Evolutionary conservation across 30 jellyfish, hydroid and myxozoan species (phyloP).

Genomic region (Turritopsis rubra): DNA sequence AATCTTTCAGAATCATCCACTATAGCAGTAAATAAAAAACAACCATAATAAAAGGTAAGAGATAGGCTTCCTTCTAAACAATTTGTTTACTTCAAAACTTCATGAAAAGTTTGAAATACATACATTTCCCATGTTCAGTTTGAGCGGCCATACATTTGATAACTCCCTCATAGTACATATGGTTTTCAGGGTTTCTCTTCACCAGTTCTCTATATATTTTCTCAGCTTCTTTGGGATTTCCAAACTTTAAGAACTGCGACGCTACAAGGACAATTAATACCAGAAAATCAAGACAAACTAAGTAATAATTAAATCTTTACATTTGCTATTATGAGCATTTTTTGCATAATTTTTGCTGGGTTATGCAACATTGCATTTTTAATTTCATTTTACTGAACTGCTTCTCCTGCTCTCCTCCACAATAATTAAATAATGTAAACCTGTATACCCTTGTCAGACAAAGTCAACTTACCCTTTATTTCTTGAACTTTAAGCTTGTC

Average conservation of each 20-base stretch:
- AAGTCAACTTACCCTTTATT: slow-evolving; percentile 83
- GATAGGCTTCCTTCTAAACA: background rate
- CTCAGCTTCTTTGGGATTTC: slow-evolving; percentile 57
- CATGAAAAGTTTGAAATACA: background rate
- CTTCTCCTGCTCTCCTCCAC: no score
- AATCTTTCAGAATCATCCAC: slow-evolving; percentile 51
- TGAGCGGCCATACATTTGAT: slow-evolving; percentile 42
- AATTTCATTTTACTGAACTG: no score
- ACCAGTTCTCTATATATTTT: slow-evolving; percentile 58
- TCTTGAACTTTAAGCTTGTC: slow-evolving; percentile 82
- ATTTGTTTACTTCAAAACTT: background rate
- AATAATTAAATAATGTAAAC: no score
- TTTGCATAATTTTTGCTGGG: no score
- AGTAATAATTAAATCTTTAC: no score
- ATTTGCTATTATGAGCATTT: no score
- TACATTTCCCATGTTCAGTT: background rate
- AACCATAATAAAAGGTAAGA: background rate
- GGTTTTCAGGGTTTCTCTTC: slow-evolving; percentile 86
- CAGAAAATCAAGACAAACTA: background rate
- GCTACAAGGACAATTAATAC: slow-evolving; percentile 38
- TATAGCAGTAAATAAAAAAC: background rate
- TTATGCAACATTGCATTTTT: no score
- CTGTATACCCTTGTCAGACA: no score
- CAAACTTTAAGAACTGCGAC: slow-evolving; percentile 52
- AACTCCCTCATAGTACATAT: slow-evolving; percentile 57